Conservation (phyloP, 2,888 invertebrate genomes). For the Gryllus longicercus region DNA sequence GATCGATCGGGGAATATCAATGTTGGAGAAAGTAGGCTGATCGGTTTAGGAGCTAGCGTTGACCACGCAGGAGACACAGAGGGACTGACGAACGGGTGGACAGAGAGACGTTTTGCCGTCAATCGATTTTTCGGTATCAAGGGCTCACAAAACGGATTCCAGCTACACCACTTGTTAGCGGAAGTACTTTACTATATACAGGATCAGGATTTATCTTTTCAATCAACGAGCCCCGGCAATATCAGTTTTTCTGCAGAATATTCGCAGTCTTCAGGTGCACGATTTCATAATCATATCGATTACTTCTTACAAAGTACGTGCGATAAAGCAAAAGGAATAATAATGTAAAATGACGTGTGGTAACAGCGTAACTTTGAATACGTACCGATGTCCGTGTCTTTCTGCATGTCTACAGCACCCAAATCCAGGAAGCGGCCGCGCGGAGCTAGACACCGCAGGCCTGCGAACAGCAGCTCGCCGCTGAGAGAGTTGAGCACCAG, state of each 20-base stretch:
- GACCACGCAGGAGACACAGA: neutral
- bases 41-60: too few relatives aligned
- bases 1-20: too few relatives aligned
- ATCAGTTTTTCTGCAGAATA: too few relatives aligned
- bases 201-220: too few relatives aligned
- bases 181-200: too few relatives aligned
- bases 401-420: constrained; percentile 58
- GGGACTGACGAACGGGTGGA: too few relatives aligned
- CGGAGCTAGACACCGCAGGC: constrained; percentile 57
- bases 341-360: neutral
- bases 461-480: constrained; percentile 81
- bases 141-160: too few relatives aligned
- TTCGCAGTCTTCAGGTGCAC: neutral
- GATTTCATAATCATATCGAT: neutral
- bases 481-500: constrained; percentile 88
- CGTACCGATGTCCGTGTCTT: constrained; percentile 49
- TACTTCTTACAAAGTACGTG: neutral
- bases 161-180: too few relatives aligned
- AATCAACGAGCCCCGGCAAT: too few relatives aligned
- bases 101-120: too few relatives aligned
- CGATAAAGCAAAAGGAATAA: neutral
- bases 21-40: too few relatives aligned
- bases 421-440: constrained; percentile 77
- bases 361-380: constrained; percentile 45
- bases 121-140: neutral